Conservation (phyloP, 2,113 vertebrate genomes). For the Siniperca chuatsi region DNA sequence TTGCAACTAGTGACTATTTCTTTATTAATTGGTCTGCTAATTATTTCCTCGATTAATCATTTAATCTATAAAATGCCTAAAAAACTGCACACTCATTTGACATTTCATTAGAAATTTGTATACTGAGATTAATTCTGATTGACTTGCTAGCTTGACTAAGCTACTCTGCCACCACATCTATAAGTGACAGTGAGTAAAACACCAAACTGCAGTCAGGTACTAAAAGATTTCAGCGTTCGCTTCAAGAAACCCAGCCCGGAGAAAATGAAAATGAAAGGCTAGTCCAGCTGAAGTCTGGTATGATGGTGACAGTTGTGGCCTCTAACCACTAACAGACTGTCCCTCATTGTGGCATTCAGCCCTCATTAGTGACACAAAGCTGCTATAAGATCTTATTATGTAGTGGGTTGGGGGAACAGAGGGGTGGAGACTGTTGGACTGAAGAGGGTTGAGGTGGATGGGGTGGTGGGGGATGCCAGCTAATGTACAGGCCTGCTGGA, state of each 20-base stretch:
- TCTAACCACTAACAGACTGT: slow-evolving; percentile 62
- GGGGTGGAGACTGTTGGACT: slow-evolving; percentile 29
- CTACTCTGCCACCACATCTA: background rate
- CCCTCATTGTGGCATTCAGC: slow-evolving; percentile 67
- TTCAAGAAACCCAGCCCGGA: background rate
- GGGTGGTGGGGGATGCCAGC: slow-evolving; percentile 55
- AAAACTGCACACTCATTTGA: background rate
- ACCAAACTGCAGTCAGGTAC: background rate
- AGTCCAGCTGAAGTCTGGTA: background rate
- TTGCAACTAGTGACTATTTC: background rate
- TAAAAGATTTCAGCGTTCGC: background rate
- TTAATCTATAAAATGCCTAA: background rate
- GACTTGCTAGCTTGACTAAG: background rate
- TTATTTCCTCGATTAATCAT: background rate
- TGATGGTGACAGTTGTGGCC: slow-evolving; percentile 36
- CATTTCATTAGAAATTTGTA: background rate
- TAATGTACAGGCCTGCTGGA: slow-evolving; percentile 76
- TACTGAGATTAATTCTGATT: background rate
- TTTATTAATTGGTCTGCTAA: no score
- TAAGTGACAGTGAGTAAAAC: background rate
- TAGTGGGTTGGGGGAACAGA: slow-evolving; percentile 30
- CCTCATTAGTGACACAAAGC: slow-evolving; percentile 79
- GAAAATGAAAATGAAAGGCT: slow-evolving; percentile 49
- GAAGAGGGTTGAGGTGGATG: slow-evolving; percentile 35
- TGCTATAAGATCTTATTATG: slow-evolving; percentile 77